Conservation (phyloP, 64 coral and sea anemone species). For the Anthopleura sola region DNA sequence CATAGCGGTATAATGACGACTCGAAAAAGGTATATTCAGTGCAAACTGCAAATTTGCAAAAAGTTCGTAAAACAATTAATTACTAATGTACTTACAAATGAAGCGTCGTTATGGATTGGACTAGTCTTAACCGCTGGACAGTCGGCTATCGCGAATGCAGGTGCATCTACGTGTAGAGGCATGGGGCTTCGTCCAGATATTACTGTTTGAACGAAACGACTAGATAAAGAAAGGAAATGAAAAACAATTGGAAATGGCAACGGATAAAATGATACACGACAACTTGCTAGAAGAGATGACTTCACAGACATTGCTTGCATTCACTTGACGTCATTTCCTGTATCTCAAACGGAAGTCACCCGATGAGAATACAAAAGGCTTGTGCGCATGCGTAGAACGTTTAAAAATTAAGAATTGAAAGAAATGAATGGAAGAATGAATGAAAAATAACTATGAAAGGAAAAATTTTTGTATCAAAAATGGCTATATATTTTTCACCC, state of each 20-base stretch:
- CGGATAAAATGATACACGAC: no score
- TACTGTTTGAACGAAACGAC: slow-evolving; percentile 52
- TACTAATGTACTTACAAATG: slow-evolving; percentile 31
- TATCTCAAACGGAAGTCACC: no score
- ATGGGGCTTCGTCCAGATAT: slow-evolving; percentile 34
- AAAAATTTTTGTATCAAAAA: background rate
- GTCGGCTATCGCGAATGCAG: slow-evolving; percentile 22
- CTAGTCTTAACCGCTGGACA: slow-evolving; percentile 19
- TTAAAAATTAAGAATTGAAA: background rate
- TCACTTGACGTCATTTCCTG: no score
- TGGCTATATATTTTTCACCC: no score
- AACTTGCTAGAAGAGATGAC: no score
- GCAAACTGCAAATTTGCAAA: no score
- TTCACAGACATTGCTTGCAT: no score
- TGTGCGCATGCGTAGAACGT: background rate
- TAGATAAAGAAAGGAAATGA: background rate
- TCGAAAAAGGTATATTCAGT: no score
- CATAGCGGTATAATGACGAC: no score
- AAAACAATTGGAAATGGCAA: background rate
- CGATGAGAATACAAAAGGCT: no score
- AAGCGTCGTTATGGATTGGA: slow-evolving; percentile 2
- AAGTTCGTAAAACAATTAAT: no score
- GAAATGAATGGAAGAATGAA: background rate
- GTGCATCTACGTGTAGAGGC: slow-evolving; percentile 15
- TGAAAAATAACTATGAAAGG: background rate